These are phyloP conservation scores for Platysternon megacephalum DNA, from an alignment of 2,113 vertebrate species.

Conservation along the genomic window DNA sequence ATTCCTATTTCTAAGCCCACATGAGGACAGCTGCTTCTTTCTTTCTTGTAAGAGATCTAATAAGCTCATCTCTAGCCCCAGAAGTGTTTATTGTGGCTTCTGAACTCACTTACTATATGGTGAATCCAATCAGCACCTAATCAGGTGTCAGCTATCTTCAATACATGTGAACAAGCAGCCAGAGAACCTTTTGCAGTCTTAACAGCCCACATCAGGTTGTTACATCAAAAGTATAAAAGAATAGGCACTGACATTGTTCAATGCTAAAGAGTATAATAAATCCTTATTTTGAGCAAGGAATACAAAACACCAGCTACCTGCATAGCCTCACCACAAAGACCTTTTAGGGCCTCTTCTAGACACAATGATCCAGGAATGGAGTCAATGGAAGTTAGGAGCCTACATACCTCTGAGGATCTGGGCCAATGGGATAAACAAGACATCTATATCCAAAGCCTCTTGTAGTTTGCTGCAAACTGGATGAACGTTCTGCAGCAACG, in stretches of 20 bases:
- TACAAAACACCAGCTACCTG: not conserved
- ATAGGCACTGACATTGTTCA: not conserved
- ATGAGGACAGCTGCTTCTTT: not conserved
- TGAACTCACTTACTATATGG: constrained; percentile 45
- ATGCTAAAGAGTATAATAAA: not conserved
- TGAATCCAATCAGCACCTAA: not conserved
- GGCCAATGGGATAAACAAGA: not conserved
- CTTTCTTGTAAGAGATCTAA: too few species aligned
- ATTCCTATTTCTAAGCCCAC: accelerated
- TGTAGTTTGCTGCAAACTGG: not conserved
- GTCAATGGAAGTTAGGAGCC: not conserved
- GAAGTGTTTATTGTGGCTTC: not conserved
- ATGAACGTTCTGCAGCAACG: accelerated
- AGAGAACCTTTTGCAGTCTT: constrained; percentile 34
- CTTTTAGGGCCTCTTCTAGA: not conserved
- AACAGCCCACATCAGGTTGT: constrained; percentile 38
- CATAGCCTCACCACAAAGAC: not conserved
- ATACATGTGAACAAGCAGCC: not conserved
- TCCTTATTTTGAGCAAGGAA: not conserved
- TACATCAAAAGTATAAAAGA: constrained; percentile 57
- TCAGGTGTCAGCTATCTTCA: constrained; percentile 28
- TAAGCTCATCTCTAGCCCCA: not conserved
- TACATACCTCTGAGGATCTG: not conserved
- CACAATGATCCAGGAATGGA: not conserved
- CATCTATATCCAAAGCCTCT: not conserved